Conservation (phyloP, 2,888 invertebrate species). For the Megamerina dolium region DNA sequence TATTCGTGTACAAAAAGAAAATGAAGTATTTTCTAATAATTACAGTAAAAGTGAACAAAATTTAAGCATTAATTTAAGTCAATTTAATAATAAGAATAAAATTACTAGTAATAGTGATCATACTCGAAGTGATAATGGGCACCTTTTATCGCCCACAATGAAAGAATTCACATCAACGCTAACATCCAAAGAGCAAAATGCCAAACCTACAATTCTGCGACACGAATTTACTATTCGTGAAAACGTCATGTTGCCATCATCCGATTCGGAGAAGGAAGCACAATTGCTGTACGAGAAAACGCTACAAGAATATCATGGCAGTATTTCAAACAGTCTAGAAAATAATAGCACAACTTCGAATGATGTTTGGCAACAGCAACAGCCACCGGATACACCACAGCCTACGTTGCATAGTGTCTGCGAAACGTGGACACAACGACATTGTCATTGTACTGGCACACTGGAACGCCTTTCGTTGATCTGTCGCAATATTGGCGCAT, state of each 20-base stretch:
- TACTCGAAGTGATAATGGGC: too few relatives aligned
- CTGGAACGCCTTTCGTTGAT: conserved; percentile 39
- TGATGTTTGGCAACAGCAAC: background rate
- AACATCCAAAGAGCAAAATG: too few relatives aligned
- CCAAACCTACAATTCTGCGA: background rate
- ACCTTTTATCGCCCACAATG: background rate
- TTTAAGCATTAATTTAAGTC: too few relatives aligned
- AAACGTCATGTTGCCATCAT: conserved; percentile 45
- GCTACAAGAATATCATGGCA: conserved; percentile 40
- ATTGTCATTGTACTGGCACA: conserved; percentile 45
- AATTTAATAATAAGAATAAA: too few relatives aligned
- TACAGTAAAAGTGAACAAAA: too few relatives aligned
- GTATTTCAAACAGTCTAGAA: conserved; percentile 10
- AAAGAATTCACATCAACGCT: background rate
- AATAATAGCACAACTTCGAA: conserved; percentile 12
- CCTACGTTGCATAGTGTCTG: conserved; percentile 40
- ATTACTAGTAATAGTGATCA: too few relatives aligned
- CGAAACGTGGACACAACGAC: conserved; percentile 40
- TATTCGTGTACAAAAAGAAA: too few relatives aligned
- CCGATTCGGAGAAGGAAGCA: conserved; percentile 47
- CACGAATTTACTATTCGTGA: conserved; percentile 36
- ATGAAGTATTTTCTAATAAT: too few relatives aligned
- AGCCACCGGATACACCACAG: conserved; percentile 10
- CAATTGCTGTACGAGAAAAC: conserved; percentile 47
- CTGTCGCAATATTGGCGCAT: conserved; percentile 44